Evolutionary conservation across 2,113 vertebrate genomes (phyloP).

Genomic region (Serinus canaria): DNA sequence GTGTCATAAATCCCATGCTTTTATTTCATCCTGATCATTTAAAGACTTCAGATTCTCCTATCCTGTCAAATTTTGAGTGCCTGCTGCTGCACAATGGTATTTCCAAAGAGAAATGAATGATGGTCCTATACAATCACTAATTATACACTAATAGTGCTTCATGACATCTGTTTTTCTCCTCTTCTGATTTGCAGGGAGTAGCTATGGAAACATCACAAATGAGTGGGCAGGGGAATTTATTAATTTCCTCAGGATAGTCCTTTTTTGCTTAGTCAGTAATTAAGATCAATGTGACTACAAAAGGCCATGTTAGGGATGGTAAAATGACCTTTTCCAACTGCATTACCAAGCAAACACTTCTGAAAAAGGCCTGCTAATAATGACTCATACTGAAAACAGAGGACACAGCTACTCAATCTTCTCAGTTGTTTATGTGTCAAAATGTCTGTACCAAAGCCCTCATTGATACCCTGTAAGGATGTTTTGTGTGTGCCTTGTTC

Average conservation of each 20-base stretch:
- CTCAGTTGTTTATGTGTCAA: neutral
- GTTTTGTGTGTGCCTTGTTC: neutral
- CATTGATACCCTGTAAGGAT: neutral
- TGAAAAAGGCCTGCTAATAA: neutral
- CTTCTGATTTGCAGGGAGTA: slow-evolving; percentile 37
- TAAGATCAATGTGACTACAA: neutral
- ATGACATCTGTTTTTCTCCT: slow-evolving; percentile 50
- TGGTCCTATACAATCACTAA: neutral
- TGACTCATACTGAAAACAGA: neutral
- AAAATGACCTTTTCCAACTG: slow-evolving; percentile 1
- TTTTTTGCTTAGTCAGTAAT: slow-evolving; percentile 55
- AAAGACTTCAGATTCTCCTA: neutral
- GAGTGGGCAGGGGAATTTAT: slow-evolving; percentile 1
- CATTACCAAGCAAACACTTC: neutral
- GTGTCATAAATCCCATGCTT: neutral
- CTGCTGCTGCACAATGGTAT: slow-evolving; percentile 14
- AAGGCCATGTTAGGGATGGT: neutral
- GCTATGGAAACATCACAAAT: slow-evolving; percentile 52
- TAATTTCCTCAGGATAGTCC: neutral
- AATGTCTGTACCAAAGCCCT: neutral
- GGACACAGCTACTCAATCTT: neutral
- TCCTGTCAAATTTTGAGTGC: neutral
- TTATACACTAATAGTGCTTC: neutral
- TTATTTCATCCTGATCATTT: neutral
- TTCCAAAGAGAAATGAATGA: slow-evolving; percentile 14